A percentile compares a stretch with the other conserved stretches of the same genome.
These are phyloP conservation scores for Microtus oregoni DNA, from an alignment of 2,113 vertebrate genomes.

Conservation along the genomic window DNA sequence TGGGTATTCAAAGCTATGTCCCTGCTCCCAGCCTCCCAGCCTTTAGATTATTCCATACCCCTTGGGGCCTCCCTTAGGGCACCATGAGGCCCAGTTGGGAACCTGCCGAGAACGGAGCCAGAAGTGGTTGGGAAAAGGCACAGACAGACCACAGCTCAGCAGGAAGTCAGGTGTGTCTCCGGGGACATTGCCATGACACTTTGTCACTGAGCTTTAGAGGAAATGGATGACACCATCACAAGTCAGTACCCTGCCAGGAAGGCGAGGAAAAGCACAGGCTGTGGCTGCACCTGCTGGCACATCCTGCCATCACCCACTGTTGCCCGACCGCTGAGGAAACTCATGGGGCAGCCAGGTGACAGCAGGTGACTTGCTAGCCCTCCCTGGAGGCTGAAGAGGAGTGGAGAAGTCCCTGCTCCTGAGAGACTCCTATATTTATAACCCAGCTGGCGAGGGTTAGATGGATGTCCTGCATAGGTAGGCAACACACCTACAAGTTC, in stretches of 20 bases:
- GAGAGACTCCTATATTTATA: no score
- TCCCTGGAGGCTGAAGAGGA: background rate
- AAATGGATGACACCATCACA: background rate
- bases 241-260: background rate
- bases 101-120: background rate
- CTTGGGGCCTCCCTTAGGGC: background rate
- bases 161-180: background rate
- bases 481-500: background rate
- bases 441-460: background rate
- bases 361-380: background rate
- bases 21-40: background rate
- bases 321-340: background rate
- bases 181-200: background rate
- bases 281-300: background rate
- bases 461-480: background rate
- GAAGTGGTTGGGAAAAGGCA: background rate
- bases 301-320: background rate
- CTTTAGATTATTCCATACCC: background rate
- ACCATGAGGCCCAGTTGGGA: background rate
- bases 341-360: background rate
- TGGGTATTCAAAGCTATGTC: background rate
- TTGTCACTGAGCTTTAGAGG: background rate
- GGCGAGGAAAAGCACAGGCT: background rate
- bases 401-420: background rate
- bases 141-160: background rate